Conservation (phyloP, 1,140 invertebrate genomes). For the Panulirus ornatus region DNA sequence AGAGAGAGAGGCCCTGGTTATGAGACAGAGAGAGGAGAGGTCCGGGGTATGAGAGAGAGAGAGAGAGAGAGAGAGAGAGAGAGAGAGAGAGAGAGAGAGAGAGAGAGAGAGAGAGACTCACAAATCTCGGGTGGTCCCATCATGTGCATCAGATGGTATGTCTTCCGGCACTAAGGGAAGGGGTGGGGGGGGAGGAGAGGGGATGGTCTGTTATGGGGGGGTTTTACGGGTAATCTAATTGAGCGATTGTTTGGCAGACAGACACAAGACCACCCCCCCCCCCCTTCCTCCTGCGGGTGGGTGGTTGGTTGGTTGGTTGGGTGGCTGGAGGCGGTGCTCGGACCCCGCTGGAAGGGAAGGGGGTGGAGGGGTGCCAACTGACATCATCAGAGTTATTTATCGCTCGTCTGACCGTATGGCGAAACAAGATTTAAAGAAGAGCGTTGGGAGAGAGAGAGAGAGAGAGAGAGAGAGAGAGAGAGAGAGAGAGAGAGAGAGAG, state of each 20-base stretch:
- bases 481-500: background rate
- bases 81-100: background rate
- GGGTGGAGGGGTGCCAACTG: background rate
- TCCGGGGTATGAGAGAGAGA: background rate
- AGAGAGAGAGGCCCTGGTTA: background rate
- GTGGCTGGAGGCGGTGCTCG: too few relatives aligned
- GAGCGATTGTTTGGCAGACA: too few relatives aligned
- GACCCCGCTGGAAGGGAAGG: background rate
- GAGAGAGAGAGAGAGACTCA: background rate
- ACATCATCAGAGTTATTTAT: slow-evolving; percentile 6
- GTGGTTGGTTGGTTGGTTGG: too few relatives aligned
- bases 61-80: background rate
- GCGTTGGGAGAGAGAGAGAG: background rate
- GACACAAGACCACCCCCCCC: too few relatives aligned
- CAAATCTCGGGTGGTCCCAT: background rate
- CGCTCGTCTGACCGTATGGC: background rate
- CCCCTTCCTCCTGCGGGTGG: background rate
- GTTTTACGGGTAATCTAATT: too few relatives aligned
- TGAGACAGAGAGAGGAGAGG: background rate
- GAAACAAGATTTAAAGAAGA: background rate
- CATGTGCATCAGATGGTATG: too few relatives aligned
- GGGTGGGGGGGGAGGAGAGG: background rate
- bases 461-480: background rate
- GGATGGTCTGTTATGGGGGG: background rate
- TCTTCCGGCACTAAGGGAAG: background rate